phyloP scores from a whole-genome alignment of 2,888 invertebrate species.

The Lysandra coridon region DNA sequence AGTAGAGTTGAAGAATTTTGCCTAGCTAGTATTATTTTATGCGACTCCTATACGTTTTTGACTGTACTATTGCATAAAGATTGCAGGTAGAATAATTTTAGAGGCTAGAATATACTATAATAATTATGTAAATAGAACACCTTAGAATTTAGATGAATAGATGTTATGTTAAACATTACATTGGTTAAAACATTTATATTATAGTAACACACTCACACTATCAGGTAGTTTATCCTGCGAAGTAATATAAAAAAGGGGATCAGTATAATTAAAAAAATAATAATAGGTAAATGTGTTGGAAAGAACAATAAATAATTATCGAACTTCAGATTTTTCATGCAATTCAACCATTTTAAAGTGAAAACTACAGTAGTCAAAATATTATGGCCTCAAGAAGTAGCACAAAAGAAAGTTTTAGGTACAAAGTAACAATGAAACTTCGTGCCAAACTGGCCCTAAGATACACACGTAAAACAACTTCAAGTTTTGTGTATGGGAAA shows the following conservation, averaged over 20 bases:
- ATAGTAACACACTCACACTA: not conserved
- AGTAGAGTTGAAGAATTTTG: too few species aligned
- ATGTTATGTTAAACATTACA: not conserved
- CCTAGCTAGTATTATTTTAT: not conserved
- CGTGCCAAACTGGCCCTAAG: too few species aligned
- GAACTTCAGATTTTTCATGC: too few species aligned
- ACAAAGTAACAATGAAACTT: too few species aligned
- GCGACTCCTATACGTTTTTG: not conserved
- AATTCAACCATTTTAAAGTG: too few species aligned
- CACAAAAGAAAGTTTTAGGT: too few species aligned
- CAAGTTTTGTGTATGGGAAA: not conserved
- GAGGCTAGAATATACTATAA: not conserved
- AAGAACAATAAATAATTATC: too few species aligned
- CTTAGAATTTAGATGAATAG: not conserved
- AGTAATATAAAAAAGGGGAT: not conserved
- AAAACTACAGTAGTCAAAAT: too few species aligned
- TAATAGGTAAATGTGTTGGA: too few species aligned
- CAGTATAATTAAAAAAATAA: not conserved
- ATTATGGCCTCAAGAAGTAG: too few species aligned
- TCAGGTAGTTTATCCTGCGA: conserved; percentile 2
- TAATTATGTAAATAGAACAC: not conserved
- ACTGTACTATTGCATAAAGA: not conserved
- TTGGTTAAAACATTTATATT: not conserved
- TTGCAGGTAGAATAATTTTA: not conserved
- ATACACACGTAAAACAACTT: too few species aligned